These are phyloP conservation scores for Pharmacophagus antenor DNA, from an alignment of 2,888 invertebrate genomes.

Conservation along the genomic window DNA sequence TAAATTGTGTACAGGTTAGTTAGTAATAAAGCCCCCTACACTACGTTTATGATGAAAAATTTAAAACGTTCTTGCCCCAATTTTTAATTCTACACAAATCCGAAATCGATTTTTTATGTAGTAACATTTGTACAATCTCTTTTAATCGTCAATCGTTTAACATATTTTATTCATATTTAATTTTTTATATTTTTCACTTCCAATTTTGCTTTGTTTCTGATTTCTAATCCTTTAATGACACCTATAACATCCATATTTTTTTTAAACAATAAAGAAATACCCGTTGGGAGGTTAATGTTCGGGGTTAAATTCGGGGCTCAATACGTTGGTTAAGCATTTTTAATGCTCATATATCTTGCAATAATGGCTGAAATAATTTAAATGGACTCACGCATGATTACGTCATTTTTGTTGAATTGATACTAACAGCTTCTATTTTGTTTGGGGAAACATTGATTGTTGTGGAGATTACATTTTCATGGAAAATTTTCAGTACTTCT, in stretches of 20 bases:
- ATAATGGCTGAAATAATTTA: constrained; percentile 25
- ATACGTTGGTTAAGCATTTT: constrained; percentile 22
- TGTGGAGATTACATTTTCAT: constrained; percentile 12
- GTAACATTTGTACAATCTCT: no score
- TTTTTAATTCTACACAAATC: no score
- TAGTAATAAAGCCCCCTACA: background rate
- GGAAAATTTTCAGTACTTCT: constrained; percentile 6
- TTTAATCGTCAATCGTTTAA: no score
- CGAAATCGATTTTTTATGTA: no score
- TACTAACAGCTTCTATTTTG: constrained; percentile 19
- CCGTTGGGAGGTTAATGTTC: background rate
- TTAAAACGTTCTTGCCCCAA: no score
- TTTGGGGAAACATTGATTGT: constrained; percentile 19
- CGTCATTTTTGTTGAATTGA: constrained; percentile 26
- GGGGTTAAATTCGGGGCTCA: constrained; percentile 9
- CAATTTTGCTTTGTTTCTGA: background rate
- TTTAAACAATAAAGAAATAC: constrained; percentile 10
- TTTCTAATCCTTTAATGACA: background rate
- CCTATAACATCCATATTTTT: background rate
- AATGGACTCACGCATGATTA: constrained; percentile 22
- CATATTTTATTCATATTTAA: no score
- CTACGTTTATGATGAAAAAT: background rate
- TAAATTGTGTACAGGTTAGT: constrained; percentile 6
- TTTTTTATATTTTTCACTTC: no score
- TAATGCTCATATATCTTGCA: constrained; percentile 24